phyloP scores from a whole-genome alignment of 2,888 invertebrate genomes.

The Syritta pipiens region DNA sequence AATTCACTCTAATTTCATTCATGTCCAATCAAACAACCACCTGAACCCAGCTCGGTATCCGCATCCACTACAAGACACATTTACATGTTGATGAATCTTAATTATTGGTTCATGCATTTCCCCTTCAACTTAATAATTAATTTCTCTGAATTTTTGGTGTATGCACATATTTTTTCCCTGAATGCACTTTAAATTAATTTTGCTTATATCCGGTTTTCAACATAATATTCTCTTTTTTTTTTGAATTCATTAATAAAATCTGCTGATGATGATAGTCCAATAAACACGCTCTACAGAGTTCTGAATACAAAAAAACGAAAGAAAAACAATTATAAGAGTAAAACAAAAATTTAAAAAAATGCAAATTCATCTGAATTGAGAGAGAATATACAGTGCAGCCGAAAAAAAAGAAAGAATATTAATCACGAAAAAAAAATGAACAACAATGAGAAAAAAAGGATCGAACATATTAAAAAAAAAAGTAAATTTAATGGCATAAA shows the following conservation, averaged over 20 bases:
- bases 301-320: slow-evolving; percentile 17
- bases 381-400: neutral
- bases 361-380: slow-evolving; percentile 33
- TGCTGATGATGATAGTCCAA: slow-evolving; percentile 61
- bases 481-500: slow-evolving; percentile 14
- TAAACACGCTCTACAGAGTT: slow-evolving; percentile 41
- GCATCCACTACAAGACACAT: slow-evolving; percentile 16
- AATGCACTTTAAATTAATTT: slow-evolving; percentile 22
- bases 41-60: no score
- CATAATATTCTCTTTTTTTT: neutral
- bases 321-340: slow-evolving; percentile 39
- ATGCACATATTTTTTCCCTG: neutral
- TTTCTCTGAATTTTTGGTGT: slow-evolving; percentile 35
- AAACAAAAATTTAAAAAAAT: slow-evolving; percentile 36
- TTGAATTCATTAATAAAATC: slow-evolving; percentile 58
- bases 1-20: no score
- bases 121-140: slow-evolving; percentile 13
- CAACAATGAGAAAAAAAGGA: neutral
- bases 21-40: no score
- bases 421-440: neutral
- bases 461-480: neutral
- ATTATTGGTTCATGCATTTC: slow-evolving; percentile 30
- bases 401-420: neutral
- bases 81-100: slow-evolving; percentile 49
- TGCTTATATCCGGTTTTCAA: neutral